Conservation (phyloP, 1,140 invertebrate genomes). For the Hylyphantes graminicola region DNA sequence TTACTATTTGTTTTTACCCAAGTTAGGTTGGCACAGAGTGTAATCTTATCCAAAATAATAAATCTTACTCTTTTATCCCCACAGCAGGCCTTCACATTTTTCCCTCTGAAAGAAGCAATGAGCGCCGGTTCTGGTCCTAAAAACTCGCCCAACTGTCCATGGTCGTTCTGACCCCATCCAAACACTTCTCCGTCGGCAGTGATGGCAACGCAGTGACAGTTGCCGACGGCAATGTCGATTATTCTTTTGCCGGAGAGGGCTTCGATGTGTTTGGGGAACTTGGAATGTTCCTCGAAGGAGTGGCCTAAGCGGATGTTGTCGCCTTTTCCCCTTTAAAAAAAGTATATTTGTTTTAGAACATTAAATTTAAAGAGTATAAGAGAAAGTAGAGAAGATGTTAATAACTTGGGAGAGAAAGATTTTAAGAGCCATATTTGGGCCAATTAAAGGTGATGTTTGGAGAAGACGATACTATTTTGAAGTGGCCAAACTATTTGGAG, state of each 20-base stretch:
- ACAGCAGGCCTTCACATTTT: slow-evolving; percentile 80
- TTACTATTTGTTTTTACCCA: too few species aligned
- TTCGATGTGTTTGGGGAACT: slow-evolving; percentile 83
- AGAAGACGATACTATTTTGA: too few species aligned
- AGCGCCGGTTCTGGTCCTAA: slow-evolving; percentile 72
- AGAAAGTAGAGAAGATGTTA: too few species aligned
- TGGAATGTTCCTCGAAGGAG: slow-evolving; percentile 78
- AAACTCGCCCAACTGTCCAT: slow-evolving; percentile 74
- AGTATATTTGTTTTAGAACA: neutral
- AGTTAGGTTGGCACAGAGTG: too few species aligned
- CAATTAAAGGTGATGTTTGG: too few species aligned
- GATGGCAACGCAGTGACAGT: slow-evolving; percentile 81
- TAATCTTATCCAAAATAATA: too few species aligned
- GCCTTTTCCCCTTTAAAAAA: slow-evolving; percentile 79
- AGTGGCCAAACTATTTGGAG: too few species aligned
- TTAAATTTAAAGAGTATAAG: neutral
- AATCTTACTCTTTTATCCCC: slow-evolving; percentile 81
- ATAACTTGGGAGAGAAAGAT: too few species aligned
- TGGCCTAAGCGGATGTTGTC: slow-evolving; percentile 85
- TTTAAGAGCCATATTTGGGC: too few species aligned
- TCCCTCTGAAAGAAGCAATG: slow-evolving; percentile 73
- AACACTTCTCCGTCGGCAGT: slow-evolving; percentile 84
- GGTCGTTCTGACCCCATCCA: slow-evolving; percentile 83
- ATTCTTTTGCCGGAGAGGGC: slow-evolving; percentile 74
- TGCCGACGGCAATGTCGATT: slow-evolving; percentile 70